phyloP scores from a whole-genome alignment of 1,140 invertebrate genomes.

The Drosophila sturtevanti region DNA sequence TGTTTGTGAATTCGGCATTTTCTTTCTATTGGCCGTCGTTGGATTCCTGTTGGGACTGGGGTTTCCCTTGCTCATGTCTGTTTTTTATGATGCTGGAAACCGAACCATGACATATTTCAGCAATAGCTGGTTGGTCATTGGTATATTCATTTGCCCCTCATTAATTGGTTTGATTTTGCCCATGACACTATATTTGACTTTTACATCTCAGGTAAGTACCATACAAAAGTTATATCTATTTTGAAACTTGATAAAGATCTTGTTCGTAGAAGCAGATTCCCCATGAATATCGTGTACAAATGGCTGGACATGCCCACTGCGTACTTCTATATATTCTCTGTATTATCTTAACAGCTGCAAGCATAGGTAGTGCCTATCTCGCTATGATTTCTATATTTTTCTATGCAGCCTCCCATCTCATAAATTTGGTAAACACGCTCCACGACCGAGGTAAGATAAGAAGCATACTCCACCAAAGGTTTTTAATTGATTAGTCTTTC shows the following conservation, averaged over 20 bases:
- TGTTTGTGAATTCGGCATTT: conserved; percentile 26
- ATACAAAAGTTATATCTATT: not conserved
- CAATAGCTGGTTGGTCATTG: conserved; percentile 86
- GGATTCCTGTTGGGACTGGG: conserved; percentile 87
- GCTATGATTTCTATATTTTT: conserved; percentile 68
- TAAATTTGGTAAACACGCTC: conserved; percentile 63
- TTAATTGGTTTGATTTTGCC: conserved; percentile 75
- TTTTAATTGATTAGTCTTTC: not conserved
- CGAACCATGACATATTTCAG: conserved; percentile 88
- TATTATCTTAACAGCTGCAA: conserved; percentile 40
- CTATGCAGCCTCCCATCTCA: conserved; percentile 51
- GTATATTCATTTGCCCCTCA: conserved; percentile 84
- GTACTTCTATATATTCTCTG: conserved; percentile 58
- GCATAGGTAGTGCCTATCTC: conserved; percentile 65
- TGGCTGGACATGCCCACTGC: conserved; percentile 68
- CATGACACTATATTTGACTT: conserved; percentile 32
- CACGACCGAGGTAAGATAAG: conserved; percentile 65
- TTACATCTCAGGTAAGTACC: conserved; percentile 84
- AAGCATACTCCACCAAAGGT: not conserved
- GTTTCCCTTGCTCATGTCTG: conserved; percentile 83
- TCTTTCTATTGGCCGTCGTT: conserved; percentile 75
- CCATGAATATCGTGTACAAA: conserved; percentile 58
- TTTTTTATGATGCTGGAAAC: conserved; percentile 68
- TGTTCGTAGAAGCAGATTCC: conserved; percentile 51
- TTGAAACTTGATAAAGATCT: not conserved